Conservation (phyloP, 1,140 invertebrate genomes). For the Drosophila pallidifrons region DNA sequence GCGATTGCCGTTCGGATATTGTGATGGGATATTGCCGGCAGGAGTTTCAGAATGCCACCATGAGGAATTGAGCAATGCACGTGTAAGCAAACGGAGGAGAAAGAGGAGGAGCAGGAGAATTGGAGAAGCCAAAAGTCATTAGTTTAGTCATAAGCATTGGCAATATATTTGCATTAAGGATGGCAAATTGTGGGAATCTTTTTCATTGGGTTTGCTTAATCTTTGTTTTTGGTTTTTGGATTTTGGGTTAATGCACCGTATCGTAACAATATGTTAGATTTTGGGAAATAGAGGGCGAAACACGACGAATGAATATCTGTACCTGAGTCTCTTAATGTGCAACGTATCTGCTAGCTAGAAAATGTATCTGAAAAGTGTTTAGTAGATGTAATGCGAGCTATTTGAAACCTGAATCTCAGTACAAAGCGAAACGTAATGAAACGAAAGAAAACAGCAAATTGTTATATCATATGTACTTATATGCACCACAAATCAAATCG, state of each 20-base stretch:
- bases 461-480: conserved; percentile 26
- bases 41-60: conserved; percentile 67
- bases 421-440: conserved; percentile 54
- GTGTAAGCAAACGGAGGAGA: background rate
- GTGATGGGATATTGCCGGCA: conserved; percentile 83
- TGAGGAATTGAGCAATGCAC: conserved; percentile 45
- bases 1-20: conserved; percentile 81
- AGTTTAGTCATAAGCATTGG: conserved; percentile 46
- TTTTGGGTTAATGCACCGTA: background rate
- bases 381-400: conserved; percentile 55
- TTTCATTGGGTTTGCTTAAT: conserved; percentile 8
- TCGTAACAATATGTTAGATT: conserved; percentile 2
- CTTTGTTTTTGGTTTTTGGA: background rate
- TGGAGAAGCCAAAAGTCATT: conserved; percentile 47
- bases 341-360: conserved; percentile 38
- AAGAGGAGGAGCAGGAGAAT: conserved; percentile 6
- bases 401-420: conserved; percentile 72
- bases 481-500: conserved; percentile 2
- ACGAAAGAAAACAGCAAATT: conserved; percentile 13
- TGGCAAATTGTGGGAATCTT: conserved; percentile 19
- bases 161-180: conserved; percentile 40
- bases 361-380: conserved; percentile 41
- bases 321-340: conserved; percentile 70
- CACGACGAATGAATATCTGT: conserved; percentile 51
- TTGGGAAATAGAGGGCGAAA: conserved; percentile 32